Evolutionary conservation across 2,888 invertebrate genomes (phyloP).

Genomic region (Pristionchus japonicus): DNA sequence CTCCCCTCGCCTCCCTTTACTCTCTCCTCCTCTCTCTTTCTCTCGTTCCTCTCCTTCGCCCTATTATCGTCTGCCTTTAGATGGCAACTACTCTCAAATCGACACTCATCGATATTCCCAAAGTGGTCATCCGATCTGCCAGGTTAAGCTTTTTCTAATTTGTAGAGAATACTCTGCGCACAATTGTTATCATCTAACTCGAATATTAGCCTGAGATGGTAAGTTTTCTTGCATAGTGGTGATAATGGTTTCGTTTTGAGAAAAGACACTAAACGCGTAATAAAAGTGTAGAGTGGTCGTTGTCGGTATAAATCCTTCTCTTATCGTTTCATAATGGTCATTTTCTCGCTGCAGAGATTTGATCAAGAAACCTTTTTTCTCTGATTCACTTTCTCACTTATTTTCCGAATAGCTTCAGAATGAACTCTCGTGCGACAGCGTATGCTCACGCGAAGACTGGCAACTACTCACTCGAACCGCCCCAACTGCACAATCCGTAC

Average conservation of each 20-base stretch:
- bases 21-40: neutral
- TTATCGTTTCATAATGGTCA: neutral
- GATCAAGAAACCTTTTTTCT: neutral
- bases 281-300: neutral
- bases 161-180: no score
- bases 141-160: neutral
- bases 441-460: constrained; percentile 70
- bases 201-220: neutral
- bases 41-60: neutral
- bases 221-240: neutral
- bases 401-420: neutral
- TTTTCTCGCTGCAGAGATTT: neutral
- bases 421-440: constrained; percentile 49
- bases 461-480: constrained; percentile 62
- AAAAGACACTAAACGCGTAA: neutral
- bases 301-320: neutral
- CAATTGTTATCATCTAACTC: no score
- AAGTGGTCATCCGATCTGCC: neutral
- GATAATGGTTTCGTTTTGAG: neutral
- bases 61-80: neutral
- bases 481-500: constrained; percentile 65
- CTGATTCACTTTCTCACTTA: neutral
- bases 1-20: neutral
- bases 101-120: constrained; percentile 18
- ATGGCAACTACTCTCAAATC: constrained; percentile 37